phyloP scores from a whole-genome alignment of 2,888 invertebrate genomes.

The Hirtodrosophila histrioides region DNA sequence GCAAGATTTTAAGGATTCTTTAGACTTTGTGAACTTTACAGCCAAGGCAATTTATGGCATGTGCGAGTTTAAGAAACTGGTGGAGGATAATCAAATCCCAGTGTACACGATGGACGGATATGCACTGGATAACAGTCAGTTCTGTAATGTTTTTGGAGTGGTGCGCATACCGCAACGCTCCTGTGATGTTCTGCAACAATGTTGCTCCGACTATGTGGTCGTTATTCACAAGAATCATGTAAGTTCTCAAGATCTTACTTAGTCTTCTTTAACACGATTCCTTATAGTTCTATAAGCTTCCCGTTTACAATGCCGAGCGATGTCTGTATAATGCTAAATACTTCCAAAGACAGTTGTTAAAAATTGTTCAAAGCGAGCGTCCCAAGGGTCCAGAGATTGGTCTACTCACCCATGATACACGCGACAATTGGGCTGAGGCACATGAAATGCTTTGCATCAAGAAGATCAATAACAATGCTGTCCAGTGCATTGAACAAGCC shows the following conservation, averaged over 20 bases:
- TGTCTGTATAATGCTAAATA: slow-evolving; percentile 85
- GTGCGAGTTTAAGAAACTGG: slow-evolving; percentile 76
- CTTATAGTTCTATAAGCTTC: slow-evolving; percentile 87
- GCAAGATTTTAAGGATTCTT: slow-evolving; percentile 86
- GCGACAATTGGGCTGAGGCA: slow-evolving; percentile 91
- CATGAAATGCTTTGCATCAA: slow-evolving; percentile 86
- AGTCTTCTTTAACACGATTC: not conserved
- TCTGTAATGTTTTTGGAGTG: slow-evolving; percentile 93
- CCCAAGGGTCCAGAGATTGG: slow-evolving; percentile 87
- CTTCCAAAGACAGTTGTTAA: slow-evolving; percentile 87
- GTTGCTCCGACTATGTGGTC: slow-evolving; percentile 89
- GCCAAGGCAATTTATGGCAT: slow-evolving; percentile 86
- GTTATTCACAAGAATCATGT: slow-evolving; percentile 94
- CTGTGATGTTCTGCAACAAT: slow-evolving; percentile 88
- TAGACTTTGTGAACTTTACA: slow-evolving; percentile 88
- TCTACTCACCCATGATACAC: slow-evolving; percentile 90
- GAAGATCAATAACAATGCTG: slow-evolving; percentile 85
- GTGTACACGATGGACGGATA: slow-evolving; percentile 91
- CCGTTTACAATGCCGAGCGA: slow-evolving; percentile 86
- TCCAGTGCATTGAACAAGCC: slow-evolving; percentile 89
- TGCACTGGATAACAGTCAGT: slow-evolving; percentile 96
- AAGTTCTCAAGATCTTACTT: slow-evolving; percentile 80
- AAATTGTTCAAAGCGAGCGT: slow-evolving; percentile 84
- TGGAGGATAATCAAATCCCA: slow-evolving; percentile 86
- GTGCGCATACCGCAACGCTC: slow-evolving; percentile 90